Conservation (phyloP, 2,888 invertebrate species). For the Philhelius pedissequus region DNA sequence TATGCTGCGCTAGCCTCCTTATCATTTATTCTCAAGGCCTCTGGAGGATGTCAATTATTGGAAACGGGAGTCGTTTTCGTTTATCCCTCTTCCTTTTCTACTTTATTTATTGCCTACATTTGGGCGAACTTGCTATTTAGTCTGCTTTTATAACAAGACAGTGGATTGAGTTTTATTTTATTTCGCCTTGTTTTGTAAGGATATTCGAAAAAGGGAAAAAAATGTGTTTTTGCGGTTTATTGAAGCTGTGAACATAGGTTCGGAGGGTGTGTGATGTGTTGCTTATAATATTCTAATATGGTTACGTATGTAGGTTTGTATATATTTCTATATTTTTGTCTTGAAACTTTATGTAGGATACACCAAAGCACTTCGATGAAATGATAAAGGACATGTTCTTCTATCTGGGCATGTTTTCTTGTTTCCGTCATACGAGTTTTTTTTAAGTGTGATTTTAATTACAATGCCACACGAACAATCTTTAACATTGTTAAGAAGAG, state of each 20-base stretch:
- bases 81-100: background rate
- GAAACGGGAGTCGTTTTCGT: constrained; percentile 44
- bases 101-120: constrained; percentile 63
- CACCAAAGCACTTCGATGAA: background rate
- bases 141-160: constrained; percentile 49
- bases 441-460: constrained; percentile 60
- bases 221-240: constrained; percentile 45
- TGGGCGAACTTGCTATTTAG: constrained; percentile 39
- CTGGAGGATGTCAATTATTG: constrained; percentile 58
- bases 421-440: constrained; percentile 2
- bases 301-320: too few relatives aligned
- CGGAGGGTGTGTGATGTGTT: background rate
- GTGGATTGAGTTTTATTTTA: constrained; percentile 23
- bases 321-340: too few relatives aligned
- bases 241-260: constrained; percentile 19
- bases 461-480: constrained; percentile 56
- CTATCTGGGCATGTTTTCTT: background rate
- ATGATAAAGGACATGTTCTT: background rate
- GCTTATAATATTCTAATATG: constrained; percentile 33
- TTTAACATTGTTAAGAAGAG: constrained; percentile 46
- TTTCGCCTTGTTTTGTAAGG: background rate
- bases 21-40: background rate
- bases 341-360: background rate
- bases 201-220: constrained; percentile 1
- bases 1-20: background rate